phyloP scores from a whole-genome alignment of 2,797 vertebrate species.

The Pelochelys cantorii region DNA sequence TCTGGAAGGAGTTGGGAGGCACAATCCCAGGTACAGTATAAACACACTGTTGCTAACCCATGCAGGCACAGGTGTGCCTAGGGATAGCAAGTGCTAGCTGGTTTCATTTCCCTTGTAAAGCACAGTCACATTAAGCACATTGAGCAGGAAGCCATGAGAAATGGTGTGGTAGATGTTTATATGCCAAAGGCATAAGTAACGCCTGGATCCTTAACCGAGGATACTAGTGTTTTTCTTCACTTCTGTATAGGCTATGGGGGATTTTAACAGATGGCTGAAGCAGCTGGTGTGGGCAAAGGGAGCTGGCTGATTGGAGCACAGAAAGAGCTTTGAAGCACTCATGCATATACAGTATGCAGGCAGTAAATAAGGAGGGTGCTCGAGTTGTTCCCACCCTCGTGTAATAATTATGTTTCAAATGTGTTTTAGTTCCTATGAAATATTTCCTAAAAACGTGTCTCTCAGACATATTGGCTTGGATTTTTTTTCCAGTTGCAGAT shows the following conservation, averaged over 20 bases:
- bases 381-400: neutral
- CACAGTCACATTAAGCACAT: neutral
- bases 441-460: neutral
- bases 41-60: neutral
- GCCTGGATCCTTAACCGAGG: neutral
- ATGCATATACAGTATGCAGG: neutral
- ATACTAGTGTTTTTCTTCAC: neutral
- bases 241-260: neutral
- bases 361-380: neutral
- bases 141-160: neutral
- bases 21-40: neutral
- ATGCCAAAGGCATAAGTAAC: neutral
- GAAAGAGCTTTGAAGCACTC: neutral
- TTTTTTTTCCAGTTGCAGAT: fast-evolving
- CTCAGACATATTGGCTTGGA: neutral
- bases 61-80: neutral
- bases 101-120: neutral
- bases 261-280: neutral
- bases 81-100: neutral
- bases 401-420: neutral
- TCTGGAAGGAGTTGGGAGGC: neutral
- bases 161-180: neutral
- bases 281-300: neutral
- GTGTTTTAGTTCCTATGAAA: neutral
- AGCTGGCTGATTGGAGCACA: neutral